Base-by-base conservation (phyloP, 1,140 invertebrate genomes). In the Drosophila burlai region DNA sequence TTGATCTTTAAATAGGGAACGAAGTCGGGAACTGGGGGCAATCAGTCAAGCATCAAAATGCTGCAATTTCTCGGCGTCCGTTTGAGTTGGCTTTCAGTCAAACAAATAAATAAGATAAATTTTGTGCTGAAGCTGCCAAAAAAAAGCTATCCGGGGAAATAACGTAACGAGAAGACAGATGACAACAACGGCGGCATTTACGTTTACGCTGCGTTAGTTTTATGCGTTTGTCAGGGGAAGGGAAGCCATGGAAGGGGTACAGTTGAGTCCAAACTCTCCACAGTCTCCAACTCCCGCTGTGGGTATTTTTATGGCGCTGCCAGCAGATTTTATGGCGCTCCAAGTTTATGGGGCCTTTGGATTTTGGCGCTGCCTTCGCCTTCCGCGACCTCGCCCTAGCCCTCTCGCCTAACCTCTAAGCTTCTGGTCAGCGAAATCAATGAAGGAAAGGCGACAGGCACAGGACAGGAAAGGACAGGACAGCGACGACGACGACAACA, bases 311-410 rank as follows among this genome's bases (percentile, higher is more conserved):
- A 92, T 92, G 83, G 81, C 79, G 52, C 63, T 92, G 90, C 90
- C 86, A 91, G 86, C 81, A 86, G 81, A 91, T 92, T 92, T 92
- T 92, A 92, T 92, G 91, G 91, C 82, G 91, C 91, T 92, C 86
- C 82, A 73, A 92, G 82, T 92, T 92, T 92, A 92, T 92, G 86
- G 83, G 82, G 66, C 68, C 83, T 81, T 87, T 91, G 83, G 90
- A 81, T 85, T 76, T 79, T 82, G 74, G 54, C 80, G 52, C 65
- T 72, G 42, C 67, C 75, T 77, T 76, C 43, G 79, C 80, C 65
- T 55, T 59, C 18, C 24, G 68, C 36, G 16, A 34, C 43, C 47
- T 5, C 46, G 16, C 45, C 18, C 31, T 2, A 10, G 0, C 6
- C 4, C 46, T 0, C 46, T 5, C 8, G n/a, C 6, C 15, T 3